Conservation (phyloP, 2,113 vertebrate species). For the Bubo bubo region DNA sequence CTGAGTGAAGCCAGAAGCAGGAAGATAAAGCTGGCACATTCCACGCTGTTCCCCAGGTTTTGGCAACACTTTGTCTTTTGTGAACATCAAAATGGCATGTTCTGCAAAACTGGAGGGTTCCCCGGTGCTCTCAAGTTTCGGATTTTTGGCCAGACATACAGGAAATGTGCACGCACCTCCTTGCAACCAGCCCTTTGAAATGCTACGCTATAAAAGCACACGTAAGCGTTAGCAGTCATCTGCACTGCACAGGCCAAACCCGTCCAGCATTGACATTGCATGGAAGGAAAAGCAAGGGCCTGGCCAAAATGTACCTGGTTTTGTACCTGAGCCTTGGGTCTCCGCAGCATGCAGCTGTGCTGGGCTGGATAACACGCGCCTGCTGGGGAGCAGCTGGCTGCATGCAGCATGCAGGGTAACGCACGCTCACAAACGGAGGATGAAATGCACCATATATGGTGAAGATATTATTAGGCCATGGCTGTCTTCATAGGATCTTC, state of each 20-base stretch:
- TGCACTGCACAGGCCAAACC: background rate
- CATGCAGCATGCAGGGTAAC: rapidly evolving
- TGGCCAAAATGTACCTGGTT: background rate
- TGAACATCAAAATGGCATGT: background rate
- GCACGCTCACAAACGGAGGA: rapidly evolving
- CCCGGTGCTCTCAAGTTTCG: background rate
- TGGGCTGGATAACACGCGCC: rapidly evolving
- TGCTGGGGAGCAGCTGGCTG: background rate
- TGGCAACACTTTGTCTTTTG: background rate
- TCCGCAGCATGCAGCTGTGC: rapidly evolving
- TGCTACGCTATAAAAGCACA: slow-evolving; percentile 3
- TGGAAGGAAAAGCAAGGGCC: background rate
- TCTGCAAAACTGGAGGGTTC: background rate
- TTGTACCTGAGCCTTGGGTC: rapidly evolving
- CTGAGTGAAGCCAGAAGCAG: background rate
- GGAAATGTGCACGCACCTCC: slow-evolving; percentile 38
- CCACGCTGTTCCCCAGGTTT: background rate
- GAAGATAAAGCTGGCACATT: background rate
- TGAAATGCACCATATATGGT: slow-evolving; percentile 61
- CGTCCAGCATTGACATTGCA: background rate
- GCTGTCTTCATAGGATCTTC: slow-evolving; percentile 1
- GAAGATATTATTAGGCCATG: slow-evolving; percentile 18
- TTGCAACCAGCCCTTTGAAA: slow-evolving; percentile 38
- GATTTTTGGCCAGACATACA: slow-evolving; percentile 56
- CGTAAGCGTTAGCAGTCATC: background rate